Conservation (phyloP, 2,888 invertebrate genomes). For the Lutraria lutraria region DNA sequence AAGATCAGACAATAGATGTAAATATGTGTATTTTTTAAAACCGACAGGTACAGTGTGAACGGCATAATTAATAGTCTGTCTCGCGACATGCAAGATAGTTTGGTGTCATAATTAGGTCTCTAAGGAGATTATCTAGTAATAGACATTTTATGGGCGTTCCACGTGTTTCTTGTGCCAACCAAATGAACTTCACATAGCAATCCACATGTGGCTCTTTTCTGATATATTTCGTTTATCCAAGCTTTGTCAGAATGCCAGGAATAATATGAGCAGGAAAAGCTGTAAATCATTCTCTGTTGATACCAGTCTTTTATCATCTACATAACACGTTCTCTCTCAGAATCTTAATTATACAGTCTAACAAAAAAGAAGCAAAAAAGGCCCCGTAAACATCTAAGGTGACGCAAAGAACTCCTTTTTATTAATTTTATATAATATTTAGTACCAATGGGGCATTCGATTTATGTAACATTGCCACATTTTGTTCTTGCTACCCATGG, state of each 20-base stretch:
- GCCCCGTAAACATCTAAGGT: too few species aligned
- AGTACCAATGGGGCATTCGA: too few species aligned
- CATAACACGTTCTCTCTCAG: neutral
- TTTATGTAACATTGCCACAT: too few species aligned
- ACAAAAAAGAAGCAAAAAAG: too few species aligned
- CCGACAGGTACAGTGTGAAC: too few species aligned
- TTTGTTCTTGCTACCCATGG: too few species aligned
- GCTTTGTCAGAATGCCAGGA: neutral
- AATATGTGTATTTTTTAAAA: too few species aligned
- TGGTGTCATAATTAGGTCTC: neutral
- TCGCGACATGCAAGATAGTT: too few species aligned
- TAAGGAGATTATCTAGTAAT: neutral
- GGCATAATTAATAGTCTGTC: too few species aligned
- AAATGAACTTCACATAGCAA: neutral
- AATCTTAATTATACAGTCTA: neutral
- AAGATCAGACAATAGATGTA: too few species aligned
- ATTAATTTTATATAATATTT: too few species aligned
- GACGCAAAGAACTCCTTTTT: too few species aligned
- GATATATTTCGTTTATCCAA: neutral
- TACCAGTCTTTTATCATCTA: neutral
- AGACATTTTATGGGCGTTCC: neutral
- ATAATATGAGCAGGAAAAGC: neutral
- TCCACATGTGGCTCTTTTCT: neutral
- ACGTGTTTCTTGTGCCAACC: neutral
- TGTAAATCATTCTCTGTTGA: neutral